phyloP scores from a whole-genome alignment of 2,888 invertebrate species.

The Uloborus plumipes region DNA sequence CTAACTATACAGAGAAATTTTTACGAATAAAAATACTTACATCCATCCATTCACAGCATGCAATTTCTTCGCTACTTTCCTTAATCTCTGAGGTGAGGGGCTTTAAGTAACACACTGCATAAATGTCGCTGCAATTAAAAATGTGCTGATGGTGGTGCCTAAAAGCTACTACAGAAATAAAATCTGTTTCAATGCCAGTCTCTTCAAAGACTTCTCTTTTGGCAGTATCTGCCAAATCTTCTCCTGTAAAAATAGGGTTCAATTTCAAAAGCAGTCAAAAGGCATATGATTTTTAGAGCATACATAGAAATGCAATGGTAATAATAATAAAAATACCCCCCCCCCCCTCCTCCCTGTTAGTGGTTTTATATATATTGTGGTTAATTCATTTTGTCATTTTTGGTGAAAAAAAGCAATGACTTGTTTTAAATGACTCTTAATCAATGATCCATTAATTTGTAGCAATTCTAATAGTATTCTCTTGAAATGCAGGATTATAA shows the following conservation, averaged over 20 bases:
- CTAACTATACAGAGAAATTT: too few relatives aligned
- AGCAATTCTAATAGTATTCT: too few relatives aligned
- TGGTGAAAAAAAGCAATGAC: neutral
- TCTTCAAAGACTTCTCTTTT: slow-evolving; percentile 91
- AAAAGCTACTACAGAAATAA: slow-evolving; percentile 82
- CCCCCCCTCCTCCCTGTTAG: too few relatives aligned
- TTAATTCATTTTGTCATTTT: neutral
- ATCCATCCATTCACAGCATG: slow-evolving; percentile 63
- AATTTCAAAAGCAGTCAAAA: neutral
- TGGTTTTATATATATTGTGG: too few relatives aligned
- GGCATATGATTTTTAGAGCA: neutral
- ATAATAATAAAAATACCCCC: neutral
- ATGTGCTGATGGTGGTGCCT: slow-evolving; percentile 83
- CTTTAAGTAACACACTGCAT: slow-evolving; percentile 80
- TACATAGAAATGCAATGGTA: neutral
- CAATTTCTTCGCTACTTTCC: slow-evolving; percentile 57
- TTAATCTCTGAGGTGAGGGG: slow-evolving; percentile 72
- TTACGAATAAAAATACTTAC: slow-evolving; percentile 25
- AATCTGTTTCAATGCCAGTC: slow-evolving; percentile 84
- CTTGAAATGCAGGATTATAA: too few relatives aligned
- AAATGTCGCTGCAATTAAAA: slow-evolving; percentile 89
- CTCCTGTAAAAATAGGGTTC: slow-evolving; percentile 75
- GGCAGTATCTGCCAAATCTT: slow-evolving; percentile 85
- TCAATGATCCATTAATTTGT: too few relatives aligned
- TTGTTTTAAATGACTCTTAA: neutral